Base-by-base conservation (phyloP, 2,797 vertebrate genomes). In the Distichodus sexfasciatus region DNA sequence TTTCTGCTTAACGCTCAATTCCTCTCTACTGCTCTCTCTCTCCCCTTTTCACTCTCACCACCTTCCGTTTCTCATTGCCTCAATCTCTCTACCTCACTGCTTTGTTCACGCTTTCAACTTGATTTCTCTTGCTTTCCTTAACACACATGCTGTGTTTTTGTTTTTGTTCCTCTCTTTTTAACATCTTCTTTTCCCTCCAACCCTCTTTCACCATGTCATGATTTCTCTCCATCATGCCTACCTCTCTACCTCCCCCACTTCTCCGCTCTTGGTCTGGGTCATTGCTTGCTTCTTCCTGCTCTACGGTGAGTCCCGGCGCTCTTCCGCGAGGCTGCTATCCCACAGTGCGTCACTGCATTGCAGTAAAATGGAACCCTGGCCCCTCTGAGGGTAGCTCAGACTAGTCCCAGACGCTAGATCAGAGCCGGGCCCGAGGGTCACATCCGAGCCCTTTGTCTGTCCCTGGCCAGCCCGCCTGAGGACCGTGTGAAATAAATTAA, bases 251-350 rank as follows among this genome's bases (percentile, higher is more conserved):
- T 80, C 77, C 83, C 76, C 85, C 81, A n/a, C n/a, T n/a, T n/a
- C n/a, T 87, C 81, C 86, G 83, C 78, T 89, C 83, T 88, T 84
- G 87, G 86, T 93, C 95, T 95, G 96, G 94, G 93, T 96, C 94
- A 88, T 91, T 91, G 89, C 94, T 95, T 94, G 91, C 94, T 94
- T 93, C 94, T 93, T 86, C 87, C 87, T 91, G 91, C 94, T 93
- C 92, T 92, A 92, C 93, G 97, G 97, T 98, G 97, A 99, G 97
- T 99, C 90, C 82, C 76, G 77, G 77, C 71, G 84, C 85, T 76
- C 76, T 75, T 83, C 84, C 79, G 81, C 79, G n/a, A 82, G 73
- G 81, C 84, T 87, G 81, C 85, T 86, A 84, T 88, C 85, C 85
- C 86, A 86, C 82, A 85, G 81, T 87, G 84, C 83, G 82, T 76